Evolutionary conservation across 2,888 invertebrate genomes (phyloP), one percentile per base, ranked within the genome.

Genomic region (Cryptocephalus primarius): DNA sequence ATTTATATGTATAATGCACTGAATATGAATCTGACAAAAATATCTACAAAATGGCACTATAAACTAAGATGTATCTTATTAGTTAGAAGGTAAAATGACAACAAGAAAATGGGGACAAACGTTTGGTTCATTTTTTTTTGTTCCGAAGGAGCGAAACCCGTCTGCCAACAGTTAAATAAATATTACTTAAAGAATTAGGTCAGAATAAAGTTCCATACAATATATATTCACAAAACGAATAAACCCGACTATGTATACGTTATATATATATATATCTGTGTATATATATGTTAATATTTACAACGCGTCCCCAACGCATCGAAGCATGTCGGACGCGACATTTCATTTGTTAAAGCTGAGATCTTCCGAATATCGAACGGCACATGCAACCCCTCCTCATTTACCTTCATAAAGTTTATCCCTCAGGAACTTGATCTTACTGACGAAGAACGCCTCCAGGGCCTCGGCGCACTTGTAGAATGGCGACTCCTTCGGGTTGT

Each of bases 401-500:
- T 64, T 65, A 56, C 64, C 74, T 69, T 84, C 83, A 62, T 82
- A 84, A 65, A 88, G 77, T 72, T 83, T 88, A 75, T 90, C 88
- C 62, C 90, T 80, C 68, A 90, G 80, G 71, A 80, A 81, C 74
- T 88, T 88, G 55, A 93, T 88, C 78, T 91, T 92, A 73, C 89
- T 88, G 68, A 91, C 90, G 76, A 97, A 96, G 72, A 87, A 94
- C 50, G 88, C 87, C 74, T 97, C 96, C 53, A 97, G 77, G 45
- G 88, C 85, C 69, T 95, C 94, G 14, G 96, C 96, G 74, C 94
- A 94, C 64, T 93, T 88, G 74, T 89, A 95, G 73, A 95, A 94
- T 51, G 91, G 88, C 12, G 95, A 92, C 69, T 93, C 93, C 65
- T 88, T 87, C 49, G 93, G 90, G 73, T 96, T 96, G 74, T 94